Evolutionary conservation across 92 coral and sea anemone genomes (phyloP).

Genomic region (Blastomussa wellsi): DNA sequence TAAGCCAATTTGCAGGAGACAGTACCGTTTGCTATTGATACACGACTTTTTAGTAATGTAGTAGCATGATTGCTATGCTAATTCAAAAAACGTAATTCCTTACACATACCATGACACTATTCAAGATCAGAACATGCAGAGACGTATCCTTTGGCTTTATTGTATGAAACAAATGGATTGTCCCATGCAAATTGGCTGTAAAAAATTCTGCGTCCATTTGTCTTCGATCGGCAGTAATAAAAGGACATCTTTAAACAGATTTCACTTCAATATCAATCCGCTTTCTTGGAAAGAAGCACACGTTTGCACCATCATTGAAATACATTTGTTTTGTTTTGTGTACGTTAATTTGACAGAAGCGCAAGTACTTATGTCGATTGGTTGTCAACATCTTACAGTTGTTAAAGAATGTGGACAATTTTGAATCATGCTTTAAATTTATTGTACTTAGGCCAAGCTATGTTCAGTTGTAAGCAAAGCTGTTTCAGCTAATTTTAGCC

Average conservation of each 20-base stretch:
- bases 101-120: background rate
- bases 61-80: background rate
- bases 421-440: conserved; percentile 28
- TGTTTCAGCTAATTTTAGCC: background rate
- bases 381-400: background rate
- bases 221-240: background rate
- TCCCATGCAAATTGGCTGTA: conserved; percentile 1
- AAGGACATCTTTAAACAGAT: background rate
- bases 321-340: background rate
- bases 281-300: conserved; percentile 36
- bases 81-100: background rate
- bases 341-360: background rate
- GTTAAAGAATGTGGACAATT: background rate
- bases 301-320: background rate
- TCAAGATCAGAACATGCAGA: background rate
- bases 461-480: background rate
- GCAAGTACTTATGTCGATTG: background rate
- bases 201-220: background rate
- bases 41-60: too few species aligned
- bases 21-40: background rate
- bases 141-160: background rate
- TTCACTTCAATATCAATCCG: background rate
- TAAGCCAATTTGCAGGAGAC: conserved; percentile 33
- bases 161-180: background rate
- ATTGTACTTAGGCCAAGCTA: background rate